Conservation (phyloP, 2,888 invertebrate species). For the Pheosia gnoma region DNA sequence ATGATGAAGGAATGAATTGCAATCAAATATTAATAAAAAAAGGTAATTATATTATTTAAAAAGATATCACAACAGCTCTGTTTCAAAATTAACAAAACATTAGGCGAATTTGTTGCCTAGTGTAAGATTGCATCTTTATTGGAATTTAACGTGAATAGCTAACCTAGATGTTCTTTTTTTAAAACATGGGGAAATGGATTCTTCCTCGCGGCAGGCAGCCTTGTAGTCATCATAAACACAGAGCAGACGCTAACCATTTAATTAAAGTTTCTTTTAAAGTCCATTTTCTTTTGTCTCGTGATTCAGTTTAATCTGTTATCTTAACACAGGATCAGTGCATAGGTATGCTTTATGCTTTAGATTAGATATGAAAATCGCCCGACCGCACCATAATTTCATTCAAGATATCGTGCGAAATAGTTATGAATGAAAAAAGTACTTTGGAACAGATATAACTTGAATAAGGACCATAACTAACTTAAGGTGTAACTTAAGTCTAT, state of each 20-base stretch:
- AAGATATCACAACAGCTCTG: no score
- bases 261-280: slow-evolving; percentile 73
- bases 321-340: slow-evolving; percentile 45
- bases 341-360: slow-evolving; percentile 27
- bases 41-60: no score
- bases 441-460: slow-evolving; percentile 1
- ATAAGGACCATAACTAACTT: neutral
- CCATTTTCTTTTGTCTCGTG: slow-evolving; percentile 52
- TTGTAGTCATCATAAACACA: slow-evolving; percentile 52
- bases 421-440: slow-evolving; percentile 5
- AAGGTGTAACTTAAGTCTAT: no score
- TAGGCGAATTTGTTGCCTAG: no score
- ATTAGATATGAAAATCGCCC: slow-evolving; percentile 17
- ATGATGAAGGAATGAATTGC: no score
- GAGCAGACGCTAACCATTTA: slow-evolving; percentile 53
- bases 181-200: slow-evolving; percentile 51
- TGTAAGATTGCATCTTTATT: slow-evolving; percentile 14
- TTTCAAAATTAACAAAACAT: no score
- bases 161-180: slow-evolving; percentile 6
- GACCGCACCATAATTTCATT: slow-evolving; percentile 8
- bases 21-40: no score
- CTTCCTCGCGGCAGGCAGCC: slow-evolving; percentile 36
- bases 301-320: slow-evolving; percentile 59
- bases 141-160: slow-evolving; percentile 20
- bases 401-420: slow-evolving; percentile 3